Evolutionary conservation across 2,888 invertebrate genomes (phyloP), one percentile per base, ranked within the genome.

Genomic region (Diarsia mendica): DNA sequence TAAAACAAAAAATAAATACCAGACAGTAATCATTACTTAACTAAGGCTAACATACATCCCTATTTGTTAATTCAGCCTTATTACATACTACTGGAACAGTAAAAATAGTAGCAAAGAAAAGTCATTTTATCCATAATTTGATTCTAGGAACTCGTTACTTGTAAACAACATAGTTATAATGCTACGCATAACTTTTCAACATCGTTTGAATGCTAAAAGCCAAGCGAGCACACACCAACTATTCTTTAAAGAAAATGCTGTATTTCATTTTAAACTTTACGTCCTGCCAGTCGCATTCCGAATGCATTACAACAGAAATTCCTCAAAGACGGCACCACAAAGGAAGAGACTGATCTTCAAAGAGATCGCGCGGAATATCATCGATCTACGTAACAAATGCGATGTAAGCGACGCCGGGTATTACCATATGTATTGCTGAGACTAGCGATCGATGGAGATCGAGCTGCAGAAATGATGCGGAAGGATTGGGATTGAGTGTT

Each of bases 401-500:
- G 81, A 58, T 84, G 82, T 84, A 86, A 86, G 84, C 77, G 88
- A 74, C 44, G 77, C 75, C 72, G 81, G 69, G 74, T 75, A 85
- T 85, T 87, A 87, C 84, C 88, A 87, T 86, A 86, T 79, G 79
- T 86, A 86, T 86, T 75, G 87, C 67, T 53, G 64, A 75, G 76
- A 80, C 68, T 80, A 65, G 39, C 83, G 69, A 85, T 83, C 85
- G 83, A 85, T 85, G 82, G 78, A 72, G 69, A 85, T 87, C 67
- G 70, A 80, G 74, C 61, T 87, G 65, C 64, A 61, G 72, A 82
- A 58, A 72, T 77, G 71, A 65, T 70, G 69, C 51, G 68, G 28
- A 82, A 77, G 39, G 23, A 83, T 55, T 55, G 53, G 51, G 23
- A 60, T 60, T 20, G 28, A 68, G 79, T 64, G 60, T 23, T 55